These are phyloP conservation scores for Drosophila tsacasi DNA, from an alignment of 1,140 invertebrate species.

Conservation along the genomic window DNA sequence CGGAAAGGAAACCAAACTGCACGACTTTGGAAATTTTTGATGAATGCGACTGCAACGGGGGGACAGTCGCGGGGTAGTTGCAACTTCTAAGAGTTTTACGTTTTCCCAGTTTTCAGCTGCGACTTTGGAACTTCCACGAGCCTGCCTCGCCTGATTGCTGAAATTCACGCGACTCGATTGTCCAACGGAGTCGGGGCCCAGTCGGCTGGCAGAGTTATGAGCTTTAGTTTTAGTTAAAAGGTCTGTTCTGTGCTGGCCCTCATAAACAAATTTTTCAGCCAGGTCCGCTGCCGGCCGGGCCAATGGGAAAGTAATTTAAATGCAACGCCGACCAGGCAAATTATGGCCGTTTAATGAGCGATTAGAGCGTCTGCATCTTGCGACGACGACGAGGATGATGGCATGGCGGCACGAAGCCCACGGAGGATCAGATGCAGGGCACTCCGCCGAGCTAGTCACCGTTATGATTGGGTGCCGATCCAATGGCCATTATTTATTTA, in stretches of 20 bases:
- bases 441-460: conserved; percentile 12
- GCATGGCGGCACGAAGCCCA: conserved; percentile 44
- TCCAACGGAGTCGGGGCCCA: conserved; percentile 5
- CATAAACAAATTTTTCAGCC: conserved; percentile 72
- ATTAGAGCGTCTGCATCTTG: conserved; percentile 61
- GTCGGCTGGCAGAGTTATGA: conserved; percentile 61
- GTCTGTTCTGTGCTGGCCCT: conserved; percentile 63
- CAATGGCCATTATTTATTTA: conserved; percentile 16
- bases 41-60: conserved; percentile 67
- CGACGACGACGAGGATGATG: conserved; percentile 37
- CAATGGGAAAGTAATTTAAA: conserved; percentile 81
- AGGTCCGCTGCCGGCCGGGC: conserved; percentile 26
- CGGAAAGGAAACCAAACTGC: conserved; percentile 56
- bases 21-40: conserved; percentile 75
- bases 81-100: conserved; percentile 7
- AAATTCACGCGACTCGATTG: conserved; percentile 73
- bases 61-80: conserved; percentile 7
- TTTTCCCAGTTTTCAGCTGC: conserved; percentile 28
- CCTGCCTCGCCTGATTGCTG: conserved; percentile 64
- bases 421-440: conserved; percentile 4
- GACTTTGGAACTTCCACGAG: conserved; percentile 23
- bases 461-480: conserved; percentile 47
- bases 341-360: conserved; percentile 79
- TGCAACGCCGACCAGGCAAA: conserved; percentile 73
- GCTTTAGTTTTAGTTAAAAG: conserved; percentile 82